Percentiles rank a stretch among this genome's conserved stretches.
These are phyloP conservation scores for Hymenopus coronatus DNA, from an alignment of 2,888 invertebrate species.

Conservation along the genomic window DNA sequence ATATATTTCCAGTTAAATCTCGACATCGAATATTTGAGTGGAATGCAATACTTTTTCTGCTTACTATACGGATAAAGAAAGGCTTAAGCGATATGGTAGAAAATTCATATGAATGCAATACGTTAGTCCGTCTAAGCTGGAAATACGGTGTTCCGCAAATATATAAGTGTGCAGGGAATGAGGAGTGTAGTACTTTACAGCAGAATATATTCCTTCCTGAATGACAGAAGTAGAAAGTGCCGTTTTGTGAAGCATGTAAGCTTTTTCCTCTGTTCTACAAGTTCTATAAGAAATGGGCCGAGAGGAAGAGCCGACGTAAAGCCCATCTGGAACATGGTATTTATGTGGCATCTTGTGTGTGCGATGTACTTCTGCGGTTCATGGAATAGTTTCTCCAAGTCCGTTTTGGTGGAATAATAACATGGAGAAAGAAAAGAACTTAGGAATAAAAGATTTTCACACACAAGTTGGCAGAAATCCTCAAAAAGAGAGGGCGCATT, in stretches of 20 bases:
- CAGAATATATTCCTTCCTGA: too few relatives aligned
- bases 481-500: background rate
- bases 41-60: too few relatives aligned
- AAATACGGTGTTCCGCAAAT: too few relatives aligned
- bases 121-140: too few relatives aligned
- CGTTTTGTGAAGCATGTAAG: background rate
- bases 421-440: background rate
- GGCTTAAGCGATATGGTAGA: too few relatives aligned
- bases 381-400: background rate
- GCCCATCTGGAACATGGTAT: background rate
- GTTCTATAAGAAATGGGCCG: background rate
- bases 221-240: too few relatives aligned
- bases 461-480: background rate
- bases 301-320: background rate
- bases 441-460: background rate
- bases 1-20: too few relatives aligned
- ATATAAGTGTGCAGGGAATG: too few relatives aligned
- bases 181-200: too few relatives aligned
- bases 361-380: background rate
- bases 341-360: background rate
- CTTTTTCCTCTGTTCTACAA: background rate
- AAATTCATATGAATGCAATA: too few relatives aligned
- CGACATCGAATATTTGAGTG: too few relatives aligned
- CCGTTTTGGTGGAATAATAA: background rate
- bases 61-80: too few relatives aligned